phyloP scores from a whole-genome alignment of 2,888 invertebrate species.

The Augiades crinisus region DNA sequence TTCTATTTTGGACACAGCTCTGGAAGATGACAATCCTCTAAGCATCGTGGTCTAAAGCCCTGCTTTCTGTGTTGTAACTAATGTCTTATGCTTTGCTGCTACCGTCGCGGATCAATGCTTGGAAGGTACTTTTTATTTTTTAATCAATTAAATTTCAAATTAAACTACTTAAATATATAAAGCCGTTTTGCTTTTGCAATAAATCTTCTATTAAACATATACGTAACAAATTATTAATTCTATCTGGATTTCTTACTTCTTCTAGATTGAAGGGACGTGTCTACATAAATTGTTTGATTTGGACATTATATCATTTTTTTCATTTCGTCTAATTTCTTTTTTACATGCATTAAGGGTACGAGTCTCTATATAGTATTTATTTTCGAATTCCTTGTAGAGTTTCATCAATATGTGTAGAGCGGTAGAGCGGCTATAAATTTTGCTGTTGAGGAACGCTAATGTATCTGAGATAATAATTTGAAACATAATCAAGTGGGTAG shows the following conservation, averaged over 20 bases:
- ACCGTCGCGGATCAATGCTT: constrained; percentile 73
- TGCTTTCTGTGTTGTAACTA: constrained; percentile 74
- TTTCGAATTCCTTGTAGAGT: no score
- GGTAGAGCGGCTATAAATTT: no score
- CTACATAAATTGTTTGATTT: constrained; percentile 10
- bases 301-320: no score
- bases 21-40: constrained; percentile 47
- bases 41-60: constrained; percentile 45
- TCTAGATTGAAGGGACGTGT: constrained; percentile 12
- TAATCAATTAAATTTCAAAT: constrained; percentile 48
- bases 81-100: constrained; percentile 77
- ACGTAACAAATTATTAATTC: constrained; percentile 30
- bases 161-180: constrained; percentile 44
- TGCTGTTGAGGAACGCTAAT: no score
- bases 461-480: no score
- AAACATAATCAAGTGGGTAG: background rate
- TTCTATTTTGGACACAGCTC: background rate
- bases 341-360: no score
- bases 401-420: no score
- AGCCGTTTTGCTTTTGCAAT: constrained; percentile 63
- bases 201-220: constrained; percentile 39
- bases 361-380: no score
- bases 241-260: constrained; percentile 24
- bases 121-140: constrained; percentile 65
- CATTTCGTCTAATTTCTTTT: background rate